Conservation (phyloP, 2,797 vertebrate genomes). For the Acanthis flammea region DNA sequence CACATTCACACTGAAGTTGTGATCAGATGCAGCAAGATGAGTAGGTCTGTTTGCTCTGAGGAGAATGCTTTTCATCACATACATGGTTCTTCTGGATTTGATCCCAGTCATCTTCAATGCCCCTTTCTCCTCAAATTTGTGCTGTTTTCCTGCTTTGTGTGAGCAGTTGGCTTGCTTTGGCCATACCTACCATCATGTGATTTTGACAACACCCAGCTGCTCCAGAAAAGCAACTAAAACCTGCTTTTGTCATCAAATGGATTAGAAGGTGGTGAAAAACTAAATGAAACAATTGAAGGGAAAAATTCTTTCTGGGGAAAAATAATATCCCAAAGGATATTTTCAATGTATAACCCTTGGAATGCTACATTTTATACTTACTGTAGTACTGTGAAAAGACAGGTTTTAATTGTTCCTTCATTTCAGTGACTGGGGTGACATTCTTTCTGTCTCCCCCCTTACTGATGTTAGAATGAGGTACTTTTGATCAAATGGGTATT, state of each 20-base stretch:
- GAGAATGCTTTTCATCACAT: slow-evolving; percentile 24
- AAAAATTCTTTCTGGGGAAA: not conserved
- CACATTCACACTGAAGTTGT: slow-evolving; percentile 44
- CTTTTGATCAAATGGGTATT: not conserved
- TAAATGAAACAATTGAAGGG: not conserved
- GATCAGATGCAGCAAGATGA: slow-evolving; percentile 18
- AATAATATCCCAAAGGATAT: not conserved
- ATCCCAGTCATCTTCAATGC: not conserved
- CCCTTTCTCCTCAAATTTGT: not conserved
- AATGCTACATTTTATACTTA: not conserved
- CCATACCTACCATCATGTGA: not conserved
- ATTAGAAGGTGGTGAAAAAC: not conserved
- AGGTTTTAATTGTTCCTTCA: not conserved
- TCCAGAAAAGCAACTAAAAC: not conserved
- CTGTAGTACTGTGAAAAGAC: not conserved
- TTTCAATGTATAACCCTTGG: not conserved
- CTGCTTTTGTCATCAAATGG: not conserved
- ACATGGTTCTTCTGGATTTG: not conserved
- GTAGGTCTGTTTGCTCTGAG: slow-evolving; percentile 53
- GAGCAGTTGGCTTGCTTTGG: not conserved
- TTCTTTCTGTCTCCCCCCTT: not conserved
- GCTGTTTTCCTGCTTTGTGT: not conserved
- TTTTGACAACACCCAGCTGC: not conserved
- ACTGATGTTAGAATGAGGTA: not conserved
- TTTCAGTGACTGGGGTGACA: not conserved